Conservation (phyloP, 2,888 invertebrate genomes). For the Parnassius apollo region DNA sequence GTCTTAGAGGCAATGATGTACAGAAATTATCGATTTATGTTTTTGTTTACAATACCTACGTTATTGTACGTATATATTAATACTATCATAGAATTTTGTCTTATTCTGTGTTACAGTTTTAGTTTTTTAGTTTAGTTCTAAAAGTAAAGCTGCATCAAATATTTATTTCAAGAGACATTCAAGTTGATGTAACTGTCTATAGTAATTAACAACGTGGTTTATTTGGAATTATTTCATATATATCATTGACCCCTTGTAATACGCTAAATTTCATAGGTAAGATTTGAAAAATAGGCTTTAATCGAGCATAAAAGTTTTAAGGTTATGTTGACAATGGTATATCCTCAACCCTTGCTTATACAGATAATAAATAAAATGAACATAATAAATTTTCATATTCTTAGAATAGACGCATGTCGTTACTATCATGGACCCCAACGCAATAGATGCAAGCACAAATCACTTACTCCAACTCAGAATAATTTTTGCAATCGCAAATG, state of each 20-base stretch:
- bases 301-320: conserved; percentile 71
- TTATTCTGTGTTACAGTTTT: too few relatives aligned
- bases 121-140: too few relatives aligned
- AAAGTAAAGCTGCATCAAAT: too few relatives aligned
- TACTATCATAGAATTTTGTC: too few relatives aligned
- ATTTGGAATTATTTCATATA: not conserved
- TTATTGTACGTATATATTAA: too few relatives aligned
- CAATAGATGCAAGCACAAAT: conserved; percentile 64
- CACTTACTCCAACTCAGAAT: conserved; percentile 44
- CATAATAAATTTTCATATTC: conserved; percentile 45
- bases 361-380: conserved; percentile 64
- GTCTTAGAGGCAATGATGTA: conserved; percentile 48
- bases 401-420: conserved; percentile 58
- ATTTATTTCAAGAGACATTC: too few relatives aligned
- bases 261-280: conserved; percentile 56
- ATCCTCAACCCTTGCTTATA: conserved; percentile 65
- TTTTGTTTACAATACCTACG: not conserved
- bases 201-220: not conserved
- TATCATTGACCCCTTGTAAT: conserved; percentile 18
- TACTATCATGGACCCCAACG: conserved; percentile 66
- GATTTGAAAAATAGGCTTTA: conserved; percentile 56
- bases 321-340: conserved; percentile 72
- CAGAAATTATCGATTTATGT: conserved; percentile 11
- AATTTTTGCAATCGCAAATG: conserved; percentile 33
- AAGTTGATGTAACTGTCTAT: not conserved